Conservation (phyloP, 2,888 invertebrate species). For the Diplazon laetatorius region DNA sequence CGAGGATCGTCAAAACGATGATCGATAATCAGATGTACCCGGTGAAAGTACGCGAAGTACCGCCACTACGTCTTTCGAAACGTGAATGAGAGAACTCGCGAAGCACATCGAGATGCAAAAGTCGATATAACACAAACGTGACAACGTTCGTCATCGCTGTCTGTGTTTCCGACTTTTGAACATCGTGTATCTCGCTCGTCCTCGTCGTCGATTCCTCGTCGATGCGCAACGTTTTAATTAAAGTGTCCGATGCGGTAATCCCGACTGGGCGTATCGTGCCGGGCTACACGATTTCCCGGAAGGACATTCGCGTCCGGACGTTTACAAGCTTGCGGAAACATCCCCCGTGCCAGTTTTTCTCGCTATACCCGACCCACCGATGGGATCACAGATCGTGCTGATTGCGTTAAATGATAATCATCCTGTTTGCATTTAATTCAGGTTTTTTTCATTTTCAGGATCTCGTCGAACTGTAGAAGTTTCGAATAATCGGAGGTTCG, state of each 20-base stretch:
- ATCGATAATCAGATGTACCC: background rate
- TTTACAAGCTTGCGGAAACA: background rate
- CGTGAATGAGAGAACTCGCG: background rate
- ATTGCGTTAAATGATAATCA: too few relatives aligned
- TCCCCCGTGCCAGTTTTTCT: background rate
- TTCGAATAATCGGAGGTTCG: too few relatives aligned
- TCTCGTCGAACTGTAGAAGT: too few relatives aligned
- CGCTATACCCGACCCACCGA: background rate
- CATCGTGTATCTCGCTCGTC: background rate
- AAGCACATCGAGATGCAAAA: slow-evolving; percentile 14
- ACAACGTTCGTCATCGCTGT: background rate
- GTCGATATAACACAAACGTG: slow-evolving; percentile 10
- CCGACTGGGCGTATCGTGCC: slow-evolving; percentile 13
- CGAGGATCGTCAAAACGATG: background rate
- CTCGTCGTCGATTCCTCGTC: slow-evolving; percentile 24
- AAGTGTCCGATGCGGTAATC: slow-evolving; percentile 48
- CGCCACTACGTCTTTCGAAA: background rate
- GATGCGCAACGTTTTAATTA: slow-evolving; percentile 52
- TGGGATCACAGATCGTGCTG: background rate
- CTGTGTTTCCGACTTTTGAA: background rate
- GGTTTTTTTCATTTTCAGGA: background rate
- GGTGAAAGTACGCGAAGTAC: background rate
- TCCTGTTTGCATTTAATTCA: background rate
- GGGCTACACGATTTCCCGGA: slow-evolving; percentile 27
- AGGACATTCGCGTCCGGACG: slow-evolving; percentile 16